Conservation (phyloP, 2,888 invertebrate genomes). For the Teinopalpus imperialis region DNA sequence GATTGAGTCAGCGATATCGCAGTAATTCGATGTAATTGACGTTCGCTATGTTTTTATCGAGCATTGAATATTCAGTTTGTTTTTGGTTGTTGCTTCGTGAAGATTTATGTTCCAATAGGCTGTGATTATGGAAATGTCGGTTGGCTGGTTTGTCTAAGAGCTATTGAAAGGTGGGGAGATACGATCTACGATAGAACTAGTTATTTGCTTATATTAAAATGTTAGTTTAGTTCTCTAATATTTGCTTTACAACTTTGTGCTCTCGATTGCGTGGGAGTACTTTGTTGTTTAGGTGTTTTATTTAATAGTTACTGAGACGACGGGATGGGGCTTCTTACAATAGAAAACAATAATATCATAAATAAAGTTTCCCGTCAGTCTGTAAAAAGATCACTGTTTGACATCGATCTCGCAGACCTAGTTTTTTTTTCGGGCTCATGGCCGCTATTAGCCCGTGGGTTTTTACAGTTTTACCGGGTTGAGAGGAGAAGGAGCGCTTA, state of each 20-base stretch:
- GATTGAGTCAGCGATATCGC: constrained; percentile 71
- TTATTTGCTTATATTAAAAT: constrained; percentile 17
- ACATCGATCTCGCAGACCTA: too few relatives aligned
- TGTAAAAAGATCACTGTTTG: too few relatives aligned
- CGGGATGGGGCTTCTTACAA: too few relatives aligned
- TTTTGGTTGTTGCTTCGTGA: constrained; percentile 26
- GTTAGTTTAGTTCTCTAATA: constrained; percentile 13
- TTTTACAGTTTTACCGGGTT: too few relatives aligned
- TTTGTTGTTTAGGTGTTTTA: too few relatives aligned
- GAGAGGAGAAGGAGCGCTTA: too few relatives aligned
- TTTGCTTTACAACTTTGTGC: constrained; percentile 15
- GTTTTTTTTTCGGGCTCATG: too few relatives aligned
- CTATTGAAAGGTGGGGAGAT: constrained; percentile 19
- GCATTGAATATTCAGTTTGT: constrained; percentile 20
- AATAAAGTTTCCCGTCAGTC: too few relatives aligned
- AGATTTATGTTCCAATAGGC: constrained; percentile 39
- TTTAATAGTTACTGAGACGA: too few relatives aligned
- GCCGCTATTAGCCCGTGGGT: too few relatives aligned
- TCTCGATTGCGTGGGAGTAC: constrained; percentile 1
- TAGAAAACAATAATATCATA: too few relatives aligned
- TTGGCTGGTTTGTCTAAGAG: constrained; percentile 26
- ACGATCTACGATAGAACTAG: constrained; percentile 10
- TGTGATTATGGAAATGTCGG: constrained; percentile 28
- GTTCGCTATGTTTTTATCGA: constrained; percentile 35
- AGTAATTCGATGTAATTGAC: constrained; percentile 64